Conservation (phyloP, 1,140 invertebrate species). For the Drosophila lini region DNA sequence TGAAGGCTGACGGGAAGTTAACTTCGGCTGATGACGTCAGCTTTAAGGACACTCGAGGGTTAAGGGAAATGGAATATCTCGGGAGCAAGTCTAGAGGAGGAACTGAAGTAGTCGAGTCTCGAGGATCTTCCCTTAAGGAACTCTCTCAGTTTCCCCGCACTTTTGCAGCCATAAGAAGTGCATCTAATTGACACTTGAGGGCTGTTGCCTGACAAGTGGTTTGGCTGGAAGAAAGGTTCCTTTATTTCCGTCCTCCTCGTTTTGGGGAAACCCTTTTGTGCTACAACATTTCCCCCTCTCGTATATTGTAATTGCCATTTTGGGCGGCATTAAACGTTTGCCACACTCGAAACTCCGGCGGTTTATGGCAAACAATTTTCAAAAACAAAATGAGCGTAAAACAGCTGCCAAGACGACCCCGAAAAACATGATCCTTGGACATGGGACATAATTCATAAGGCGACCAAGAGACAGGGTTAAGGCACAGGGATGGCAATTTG, state of each 20-base stretch:
- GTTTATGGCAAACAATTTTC: conserved; percentile 73
- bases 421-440: conserved; percentile 30
- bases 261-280: conserved; percentile 46
- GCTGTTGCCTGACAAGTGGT: conserved; percentile 61
- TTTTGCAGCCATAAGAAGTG: conserved; percentile 61
- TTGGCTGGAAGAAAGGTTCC: conserved; percentile 46
- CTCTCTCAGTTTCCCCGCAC: conserved; percentile 24
- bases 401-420: conserved; percentile 58
- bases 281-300: conserved; percentile 8
- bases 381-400: conserved; percentile 71
- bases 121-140: conserved; percentile 32
- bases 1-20: conserved; percentile 4
- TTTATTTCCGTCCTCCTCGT: conserved; percentile 38
- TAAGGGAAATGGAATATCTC: conserved; percentile 30
- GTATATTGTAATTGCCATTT: conserved; percentile 76
- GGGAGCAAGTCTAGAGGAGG: conserved; percentile 37
- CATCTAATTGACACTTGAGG: conserved; percentile 81
- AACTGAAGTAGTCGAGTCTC: conserved; percentile 21
- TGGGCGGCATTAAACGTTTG: conserved; percentile 75
- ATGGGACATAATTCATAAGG: conserved; percentile 62
- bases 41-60: conserved; percentile 19
- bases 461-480: conserved; percentile 24
- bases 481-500: conserved; percentile 9
- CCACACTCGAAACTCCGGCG: conserved; percentile 41
- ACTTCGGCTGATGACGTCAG: conserved; percentile 39